Percentiles rank a stretch among this genome's conserved stretches.
These are phyloP conservation scores for Drosophila buzzatii DNA, from an alignment of 2,888 invertebrate species.

Conservation along the genomic window DNA sequence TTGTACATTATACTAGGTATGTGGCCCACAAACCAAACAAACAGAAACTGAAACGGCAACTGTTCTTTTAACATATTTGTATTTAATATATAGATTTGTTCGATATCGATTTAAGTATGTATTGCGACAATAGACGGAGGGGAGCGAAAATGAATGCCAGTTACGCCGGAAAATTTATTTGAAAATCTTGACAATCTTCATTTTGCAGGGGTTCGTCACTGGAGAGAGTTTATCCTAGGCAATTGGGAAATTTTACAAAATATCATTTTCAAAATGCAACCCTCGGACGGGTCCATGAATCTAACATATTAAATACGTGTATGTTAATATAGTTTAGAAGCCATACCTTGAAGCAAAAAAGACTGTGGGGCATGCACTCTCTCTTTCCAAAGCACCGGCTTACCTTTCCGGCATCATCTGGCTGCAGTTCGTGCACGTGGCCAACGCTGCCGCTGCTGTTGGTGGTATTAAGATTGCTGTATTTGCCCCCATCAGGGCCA, in stretches of 20 bases:
- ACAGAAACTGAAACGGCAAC: slow-evolving; percentile 60
- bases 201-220: slow-evolving; percentile 37
- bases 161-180: slow-evolving; percentile 30
- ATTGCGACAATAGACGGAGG: slow-evolving; percentile 25
- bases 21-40: slow-evolving; percentile 47
- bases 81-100: slow-evolving; percentile 82
- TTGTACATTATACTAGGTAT: slow-evolving; percentile 38
- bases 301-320: slow-evolving; percentile 85
- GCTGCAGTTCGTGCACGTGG: slow-evolving; percentile 70
- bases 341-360: slow-evolving; percentile 94
- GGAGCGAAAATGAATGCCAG: slow-evolving; percentile 27
- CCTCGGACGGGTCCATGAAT: slow-evolving; percentile 42
- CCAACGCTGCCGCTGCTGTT: slow-evolving; percentile 40
- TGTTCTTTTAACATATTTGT: slow-evolving; percentile 82
- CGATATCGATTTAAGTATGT: slow-evolving; percentile 40
- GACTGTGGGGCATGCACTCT: slow-evolving; percentile 93
- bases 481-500: slow-evolving; percentile 44
- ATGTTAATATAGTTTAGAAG: slow-evolving; percentile 84
- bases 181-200: slow-evolving; percentile 36
- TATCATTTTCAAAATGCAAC: slow-evolving; percentile 31
- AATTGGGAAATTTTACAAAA: slow-evolving; percentile 40
- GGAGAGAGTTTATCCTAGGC: slow-evolving; percentile 65
- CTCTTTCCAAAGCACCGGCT: slow-evolving; percentile 89
- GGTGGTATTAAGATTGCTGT: slow-evolving; percentile 30
- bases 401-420: slow-evolving; percentile 87